These are phyloP conservation scores for Pollenia angustigena DNA, from an alignment of 2,888 invertebrate species.

Conservation along the genomic window DNA sequence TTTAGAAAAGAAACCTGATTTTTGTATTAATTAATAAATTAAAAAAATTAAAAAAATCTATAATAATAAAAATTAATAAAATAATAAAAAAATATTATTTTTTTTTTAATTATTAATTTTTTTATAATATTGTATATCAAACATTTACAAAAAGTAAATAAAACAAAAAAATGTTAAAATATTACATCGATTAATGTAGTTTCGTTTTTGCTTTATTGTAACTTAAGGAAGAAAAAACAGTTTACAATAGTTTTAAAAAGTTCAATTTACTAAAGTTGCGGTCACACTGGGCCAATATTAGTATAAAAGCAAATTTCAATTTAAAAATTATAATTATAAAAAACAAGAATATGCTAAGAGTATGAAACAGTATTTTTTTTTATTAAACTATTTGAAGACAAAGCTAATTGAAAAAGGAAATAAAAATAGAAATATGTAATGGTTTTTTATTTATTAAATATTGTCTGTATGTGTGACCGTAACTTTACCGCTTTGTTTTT, in stretches of 20 bases:
- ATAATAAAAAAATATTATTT: conserved; percentile 43
- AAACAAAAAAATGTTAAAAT: conserved; percentile 13
- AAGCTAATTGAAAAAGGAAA: too few species aligned
- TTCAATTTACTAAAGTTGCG: background rate
- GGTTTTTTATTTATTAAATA: too few species aligned
- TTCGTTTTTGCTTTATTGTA: conserved; percentile 22
- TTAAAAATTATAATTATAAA: too few species aligned
- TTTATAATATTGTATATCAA: conserved; percentile 29
- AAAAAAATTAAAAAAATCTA: conserved; percentile 50
- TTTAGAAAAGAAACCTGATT: conserved; percentile 43
- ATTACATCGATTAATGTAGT: conserved; percentile 47
- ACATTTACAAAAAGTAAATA: conserved; percentile 59
- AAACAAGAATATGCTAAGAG: too few species aligned
- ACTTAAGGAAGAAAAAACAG: conserved; percentile 47
- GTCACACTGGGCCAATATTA: background rate
- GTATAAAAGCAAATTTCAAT: background rate
- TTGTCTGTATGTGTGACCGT: too few species aligned
- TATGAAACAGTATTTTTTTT: too few species aligned
- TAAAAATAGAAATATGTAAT: too few species aligned
- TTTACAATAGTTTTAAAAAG: conserved; percentile 53
- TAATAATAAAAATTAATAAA: conserved; percentile 53
- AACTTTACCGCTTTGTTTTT: too few species aligned
- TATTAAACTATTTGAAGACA: too few species aligned
- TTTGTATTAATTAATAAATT: conserved; percentile 41
- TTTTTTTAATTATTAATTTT: conserved; percentile 32